Conservation (phyloP, 2,797 vertebrate genomes). For the Hirundo rustica region DNA sequence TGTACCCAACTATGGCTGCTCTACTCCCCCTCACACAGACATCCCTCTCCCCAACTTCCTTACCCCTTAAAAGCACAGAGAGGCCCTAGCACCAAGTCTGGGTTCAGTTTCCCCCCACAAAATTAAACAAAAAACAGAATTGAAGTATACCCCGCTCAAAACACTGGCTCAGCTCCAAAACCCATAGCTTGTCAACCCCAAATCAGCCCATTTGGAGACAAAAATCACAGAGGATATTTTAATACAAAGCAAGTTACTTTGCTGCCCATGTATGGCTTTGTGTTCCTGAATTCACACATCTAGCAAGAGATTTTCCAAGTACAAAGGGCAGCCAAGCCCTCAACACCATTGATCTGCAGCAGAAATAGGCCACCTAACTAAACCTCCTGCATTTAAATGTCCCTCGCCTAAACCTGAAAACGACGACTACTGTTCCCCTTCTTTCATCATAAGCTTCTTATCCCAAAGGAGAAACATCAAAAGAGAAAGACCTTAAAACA, state of each 20-base stretch:
- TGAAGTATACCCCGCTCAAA: not conserved
- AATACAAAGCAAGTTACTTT: not conserved
- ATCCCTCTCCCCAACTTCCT: not conserved
- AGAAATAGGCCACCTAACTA: slow-evolving; percentile 54
- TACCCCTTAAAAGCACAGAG: not conserved
- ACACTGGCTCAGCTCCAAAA: not conserved
- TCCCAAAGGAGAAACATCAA: slow-evolving; percentile 48
- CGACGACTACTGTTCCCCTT: not conserved
- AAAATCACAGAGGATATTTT: not conserved
- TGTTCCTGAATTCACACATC: not conserved
- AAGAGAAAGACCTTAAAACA: slow-evolving; percentile 50
- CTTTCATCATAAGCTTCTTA: slow-evolving; percentile 56
- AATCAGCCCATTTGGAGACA: not conserved
- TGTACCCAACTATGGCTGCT: rapidly evolving
- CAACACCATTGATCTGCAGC: slow-evolving; percentile 26
- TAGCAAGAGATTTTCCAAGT: slow-evolving; percentile 30
- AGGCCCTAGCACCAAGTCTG: not conserved
- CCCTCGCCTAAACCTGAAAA: slow-evolving; percentile 35
- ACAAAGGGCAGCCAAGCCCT: slow-evolving; percentile 12
- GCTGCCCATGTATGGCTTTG: not conserved
- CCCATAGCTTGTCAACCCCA: not conserved
- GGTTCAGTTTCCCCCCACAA: not conserved
- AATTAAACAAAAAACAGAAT: not conserved
- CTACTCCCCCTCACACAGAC: not conserved
- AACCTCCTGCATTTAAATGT: slow-evolving; percentile 33